Percentiles rank a stretch among this genome's conserved stretches.
These are phyloP conservation scores for Clupea harengus DNA, from an alignment of 2,113 vertebrate genomes.

Conservation along the genomic window DNA sequence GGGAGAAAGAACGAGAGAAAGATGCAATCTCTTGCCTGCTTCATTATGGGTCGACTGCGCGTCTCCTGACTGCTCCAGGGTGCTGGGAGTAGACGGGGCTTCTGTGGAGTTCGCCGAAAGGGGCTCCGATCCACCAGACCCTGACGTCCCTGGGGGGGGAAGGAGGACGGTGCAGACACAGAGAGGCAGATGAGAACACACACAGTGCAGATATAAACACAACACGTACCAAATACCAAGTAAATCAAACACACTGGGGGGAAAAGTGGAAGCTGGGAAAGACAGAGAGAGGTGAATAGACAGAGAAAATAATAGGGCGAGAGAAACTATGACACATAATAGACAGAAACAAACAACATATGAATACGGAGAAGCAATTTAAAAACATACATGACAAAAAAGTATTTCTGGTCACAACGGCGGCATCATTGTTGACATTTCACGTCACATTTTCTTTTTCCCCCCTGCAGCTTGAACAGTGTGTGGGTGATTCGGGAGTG, in stretches of 20 bases:
- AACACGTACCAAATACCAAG: background rate
- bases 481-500: constrained; percentile 5
- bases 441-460: background rate
- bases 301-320: background rate
- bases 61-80: constrained; percentile 44
- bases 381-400: background rate
- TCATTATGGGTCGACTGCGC: constrained; percentile 48
- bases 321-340: background rate
- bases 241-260: background rate
- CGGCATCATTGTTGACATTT: constrained; percentile 10
- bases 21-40: constrained; percentile 53
- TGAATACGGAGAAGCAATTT: background rate
- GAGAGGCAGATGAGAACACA: background rate
- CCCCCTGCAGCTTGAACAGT: background rate
- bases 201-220: background rate
- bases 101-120: constrained; percentile 41
- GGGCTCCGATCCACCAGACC: constrained; percentile 43
- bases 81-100: constrained; percentile 35
- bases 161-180: background rate
- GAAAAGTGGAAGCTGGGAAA: background rate
- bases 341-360: constrained; percentile 6
- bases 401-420: background rate
- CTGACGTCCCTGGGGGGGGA: constrained; percentile 26
- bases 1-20: background rate
- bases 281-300: background rate